Evolutionary conservation across 2,797 vertebrate genomes (phyloP).

Genomic region (Melanotaenia maccullochi): DNA sequence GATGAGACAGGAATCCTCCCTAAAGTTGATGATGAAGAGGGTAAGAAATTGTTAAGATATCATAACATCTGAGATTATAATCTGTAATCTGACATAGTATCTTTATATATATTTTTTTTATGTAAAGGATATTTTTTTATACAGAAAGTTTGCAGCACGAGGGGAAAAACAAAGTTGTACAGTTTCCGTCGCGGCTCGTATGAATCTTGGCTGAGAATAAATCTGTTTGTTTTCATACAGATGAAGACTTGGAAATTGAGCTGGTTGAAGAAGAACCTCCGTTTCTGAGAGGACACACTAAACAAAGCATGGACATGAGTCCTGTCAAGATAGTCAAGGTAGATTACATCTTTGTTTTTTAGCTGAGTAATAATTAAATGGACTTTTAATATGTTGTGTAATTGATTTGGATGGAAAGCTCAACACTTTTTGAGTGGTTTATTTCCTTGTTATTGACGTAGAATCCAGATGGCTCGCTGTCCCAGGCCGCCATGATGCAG

Average conservation of each 20-base stretch:
- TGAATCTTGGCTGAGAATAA: neutral
- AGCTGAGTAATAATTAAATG: neutral
- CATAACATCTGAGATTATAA: no score
- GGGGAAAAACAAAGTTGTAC: no score
- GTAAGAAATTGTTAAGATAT: constrained; percentile 67
- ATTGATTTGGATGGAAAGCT: neutral
- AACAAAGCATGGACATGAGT: constrained; percentile 99
- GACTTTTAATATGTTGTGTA: neutral
- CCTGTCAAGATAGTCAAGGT: constrained; percentile 99
- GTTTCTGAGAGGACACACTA: constrained; percentile 96
- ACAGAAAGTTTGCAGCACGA: neutral
- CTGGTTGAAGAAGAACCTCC: constrained; percentile 97
- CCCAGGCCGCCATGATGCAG: constrained; percentile 99
- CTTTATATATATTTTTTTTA: no score
- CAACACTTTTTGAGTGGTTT: neutral
- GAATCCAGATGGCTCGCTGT: constrained; percentile 98
- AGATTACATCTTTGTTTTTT: neutral
- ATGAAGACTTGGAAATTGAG: constrained; percentile 98
- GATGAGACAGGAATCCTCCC: constrained; percentile 98
- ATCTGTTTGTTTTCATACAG: constrained; percentile 70
- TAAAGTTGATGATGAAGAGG: constrained; percentile 98
- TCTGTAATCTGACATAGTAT: no score
- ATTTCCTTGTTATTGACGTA: constrained; percentile 44
- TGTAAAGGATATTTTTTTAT: neutral
- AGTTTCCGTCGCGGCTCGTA: fast-evolving